These are phyloP conservation scores for Anastrepha ludens DNA, from an alignment of 1,140 invertebrate genomes.

Conservation along the genomic window DNA sequence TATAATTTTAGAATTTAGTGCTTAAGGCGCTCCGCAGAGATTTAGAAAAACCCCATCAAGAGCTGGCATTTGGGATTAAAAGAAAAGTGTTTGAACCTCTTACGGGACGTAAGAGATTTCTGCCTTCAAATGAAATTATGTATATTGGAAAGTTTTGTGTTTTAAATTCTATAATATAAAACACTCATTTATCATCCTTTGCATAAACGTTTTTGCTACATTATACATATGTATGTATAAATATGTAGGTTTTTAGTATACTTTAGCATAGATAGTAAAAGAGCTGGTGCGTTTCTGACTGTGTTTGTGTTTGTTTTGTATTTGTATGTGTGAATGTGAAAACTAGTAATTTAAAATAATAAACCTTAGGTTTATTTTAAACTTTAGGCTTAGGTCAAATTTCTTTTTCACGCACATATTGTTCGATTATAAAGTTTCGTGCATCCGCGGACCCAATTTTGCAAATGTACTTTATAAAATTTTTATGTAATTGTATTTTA, in stretches of 20 bases:
- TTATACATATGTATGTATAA: not conserved
- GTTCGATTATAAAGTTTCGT: not conserved
- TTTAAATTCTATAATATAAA: too few relatives aligned
- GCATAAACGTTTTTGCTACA: not conserved
- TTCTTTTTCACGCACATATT: not conserved
- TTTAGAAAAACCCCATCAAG: not conserved
- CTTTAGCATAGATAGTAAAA: conserved; percentile 21
- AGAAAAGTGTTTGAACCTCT: not conserved
- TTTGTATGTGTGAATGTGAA: not conserved
- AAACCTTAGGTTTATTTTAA: not conserved
- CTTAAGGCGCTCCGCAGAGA: too few relatives aligned
- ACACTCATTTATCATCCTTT: too few relatives aligned
- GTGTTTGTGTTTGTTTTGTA: conserved; percentile 39
- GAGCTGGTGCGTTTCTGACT: not conserved
- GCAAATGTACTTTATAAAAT: not conserved
- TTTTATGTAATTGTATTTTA: not conserved
- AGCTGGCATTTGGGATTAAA: too few relatives aligned
- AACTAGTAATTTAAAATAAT: not conserved
- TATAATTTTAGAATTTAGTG: too few relatives aligned
- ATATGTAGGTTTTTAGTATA: not conserved
- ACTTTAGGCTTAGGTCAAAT: not conserved
- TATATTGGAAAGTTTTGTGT: too few relatives aligned
- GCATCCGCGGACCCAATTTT: not conserved
- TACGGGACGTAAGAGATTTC: not conserved
- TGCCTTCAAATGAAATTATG: not conserved